Evolutionary conservation across 2,113 vertebrate species (phyloP), one percentile per base, ranked within the genome.

Genomic region (Morphnarchus princeps): DNA sequence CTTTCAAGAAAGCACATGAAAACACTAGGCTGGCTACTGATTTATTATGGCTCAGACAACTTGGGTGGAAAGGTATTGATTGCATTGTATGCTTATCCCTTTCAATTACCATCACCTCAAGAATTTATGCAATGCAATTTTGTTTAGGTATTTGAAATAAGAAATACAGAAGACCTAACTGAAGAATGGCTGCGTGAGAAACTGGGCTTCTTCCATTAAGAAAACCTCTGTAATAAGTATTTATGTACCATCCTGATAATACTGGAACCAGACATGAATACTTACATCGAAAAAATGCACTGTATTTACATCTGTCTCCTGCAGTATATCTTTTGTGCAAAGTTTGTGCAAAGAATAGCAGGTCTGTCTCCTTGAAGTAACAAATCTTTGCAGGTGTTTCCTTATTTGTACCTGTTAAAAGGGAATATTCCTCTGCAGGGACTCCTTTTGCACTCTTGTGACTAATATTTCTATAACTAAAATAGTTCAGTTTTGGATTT

Each of bases 151-250:
- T 99, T 99, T 97, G 99, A 99, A 98, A 99, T 99, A 97, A 98
- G 99, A 93, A 99, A 99, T 98, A 99, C 99, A 9, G 99, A 99
- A 98, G 99, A 99, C 97, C 98, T 99, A 54, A 99, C 99, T 67
- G 99, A 99, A 98, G 99, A 99, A 79, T 99, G 99, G 99, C 99
- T 99, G 79, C 98, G 97, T 87, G 99, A 99, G 98, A 99, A 99
- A 98, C 98, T 99, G 28, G 98, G 99, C 87, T 99, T 99, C 98
- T 99, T 99, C 98, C 98, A 99, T 95, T 99, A 99, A 98, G 96
- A 95, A 96, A 98, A 98, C 91, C 87, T 96, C 85, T 97, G 73
- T 97, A 74, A 87, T 63, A 87, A 98, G 97, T 97, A 95, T 98
- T 98, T 97, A 84, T 98, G 97, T 98, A 87, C 97, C 98, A 93